Evolutionary conservation across 1,140 invertebrate species (phyloP).

Genomic region (Pseudobourletiella spinata): DNA sequence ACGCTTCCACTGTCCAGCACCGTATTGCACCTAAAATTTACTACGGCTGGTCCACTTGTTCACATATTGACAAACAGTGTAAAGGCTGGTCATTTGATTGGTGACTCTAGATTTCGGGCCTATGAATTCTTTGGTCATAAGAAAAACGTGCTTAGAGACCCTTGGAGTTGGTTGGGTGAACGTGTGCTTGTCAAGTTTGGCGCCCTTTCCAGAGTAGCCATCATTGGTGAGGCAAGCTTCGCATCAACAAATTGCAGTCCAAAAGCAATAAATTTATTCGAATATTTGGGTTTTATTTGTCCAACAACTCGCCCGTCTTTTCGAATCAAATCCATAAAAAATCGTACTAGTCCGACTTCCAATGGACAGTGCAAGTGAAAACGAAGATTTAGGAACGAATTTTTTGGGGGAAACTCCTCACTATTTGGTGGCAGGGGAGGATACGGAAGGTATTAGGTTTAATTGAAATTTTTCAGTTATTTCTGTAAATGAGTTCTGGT

Average conservation of each 20-base stretch:
- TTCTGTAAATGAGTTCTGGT: too few species aligned
- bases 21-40: not conserved
- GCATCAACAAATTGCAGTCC: not conserved
- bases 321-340: not conserved
- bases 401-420: conserved; percentile 14
- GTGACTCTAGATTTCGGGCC: too few species aligned
- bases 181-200: not conserved
- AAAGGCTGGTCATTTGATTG: too few species aligned
- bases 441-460: conserved; percentile 13
- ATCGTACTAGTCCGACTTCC: not conserved
- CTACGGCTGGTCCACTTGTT: not conserved
- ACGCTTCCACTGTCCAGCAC: not conserved
- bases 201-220: not conserved
- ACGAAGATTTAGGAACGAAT: conserved; percentile 22
- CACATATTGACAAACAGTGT: too few species aligned
- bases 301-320: not conserved
- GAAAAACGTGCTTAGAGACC: not conserved
- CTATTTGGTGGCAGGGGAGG: conserved; percentile 18
- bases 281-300: not conserved
- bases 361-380: conserved; percentile 33
- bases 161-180: not conserved
- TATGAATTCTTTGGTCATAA: too few species aligned
- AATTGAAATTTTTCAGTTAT: not conserved
- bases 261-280: not conserved
- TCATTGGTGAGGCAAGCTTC: not conserved